These are phyloP conservation scores for Pseudomyrmex sp. DNA, from an alignment of 1,140 invertebrate genomes.

Conservation along the genomic window DNA sequence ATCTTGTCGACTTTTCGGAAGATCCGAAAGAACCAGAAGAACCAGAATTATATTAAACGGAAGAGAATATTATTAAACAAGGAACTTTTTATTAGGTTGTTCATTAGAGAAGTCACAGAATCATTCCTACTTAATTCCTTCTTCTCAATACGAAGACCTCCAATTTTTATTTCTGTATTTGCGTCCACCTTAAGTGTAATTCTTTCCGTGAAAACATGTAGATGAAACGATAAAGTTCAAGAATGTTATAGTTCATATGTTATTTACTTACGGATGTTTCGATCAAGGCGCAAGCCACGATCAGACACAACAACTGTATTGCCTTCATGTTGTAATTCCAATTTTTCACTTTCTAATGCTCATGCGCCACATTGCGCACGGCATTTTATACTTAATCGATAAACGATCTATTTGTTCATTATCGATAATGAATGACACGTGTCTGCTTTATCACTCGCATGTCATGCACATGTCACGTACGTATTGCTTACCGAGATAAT, in stretches of 20 bases:
- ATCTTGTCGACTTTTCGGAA: too few relatives aligned
- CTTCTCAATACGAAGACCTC: too few relatives aligned
- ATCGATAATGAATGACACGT: conserved; percentile 43
- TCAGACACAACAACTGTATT: conserved; percentile 55
- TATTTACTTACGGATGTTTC: conserved; percentile 31
- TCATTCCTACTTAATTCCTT: too few relatives aligned
- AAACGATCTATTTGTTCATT: conserved; percentile 3
- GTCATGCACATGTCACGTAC: neutral
- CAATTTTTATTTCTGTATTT: too few relatives aligned
- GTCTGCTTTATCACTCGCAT: conserved; percentile 37
- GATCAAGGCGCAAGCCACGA: conserved; percentile 65
- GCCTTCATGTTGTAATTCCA: conserved; percentile 45
- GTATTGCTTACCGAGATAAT: too few relatives aligned
- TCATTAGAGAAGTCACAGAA: too few relatives aligned
- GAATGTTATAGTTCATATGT: too few relatives aligned
- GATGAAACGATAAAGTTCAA: neutral
- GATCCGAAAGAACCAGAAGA: too few relatives aligned
- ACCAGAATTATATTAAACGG: too few relatives aligned
- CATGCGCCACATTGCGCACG: neutral
- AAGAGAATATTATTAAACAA: too few relatives aligned
- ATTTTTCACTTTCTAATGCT: neutral
- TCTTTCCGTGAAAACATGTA: neutral
- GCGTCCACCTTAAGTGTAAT: too few relatives aligned
- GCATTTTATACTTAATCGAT: conserved; percentile 56
- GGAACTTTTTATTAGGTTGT: too few relatives aligned